Conservation (phyloP, 1,140 invertebrate species). For the Psilanteris sp. region DNA sequence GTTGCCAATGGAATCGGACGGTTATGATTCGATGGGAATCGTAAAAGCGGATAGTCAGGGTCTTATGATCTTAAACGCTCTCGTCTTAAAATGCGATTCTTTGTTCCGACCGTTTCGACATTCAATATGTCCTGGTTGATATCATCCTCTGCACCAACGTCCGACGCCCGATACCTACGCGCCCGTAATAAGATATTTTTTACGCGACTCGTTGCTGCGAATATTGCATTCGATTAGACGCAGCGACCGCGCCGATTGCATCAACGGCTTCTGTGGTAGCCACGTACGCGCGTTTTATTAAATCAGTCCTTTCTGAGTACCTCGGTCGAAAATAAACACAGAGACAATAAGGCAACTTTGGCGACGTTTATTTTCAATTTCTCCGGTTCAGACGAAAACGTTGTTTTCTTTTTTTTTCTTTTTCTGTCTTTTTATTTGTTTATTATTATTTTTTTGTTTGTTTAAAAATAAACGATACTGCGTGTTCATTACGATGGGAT, state of each 20-base stretch:
- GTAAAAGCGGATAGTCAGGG: no score
- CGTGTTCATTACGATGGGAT: no score
- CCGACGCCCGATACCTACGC: conserved; percentile 58
- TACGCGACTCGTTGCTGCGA: conserved; percentile 47
- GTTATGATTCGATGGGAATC: no score
- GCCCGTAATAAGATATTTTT: conserved; percentile 60
- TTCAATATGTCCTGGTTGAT: conserved; percentile 44
- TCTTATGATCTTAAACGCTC: no score
- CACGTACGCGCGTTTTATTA: conserved; percentile 26
- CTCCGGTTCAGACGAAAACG: no score
- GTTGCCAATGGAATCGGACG: no score
- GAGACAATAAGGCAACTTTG: no score
- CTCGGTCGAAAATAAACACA: conserved; percentile 3
- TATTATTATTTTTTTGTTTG: no score
- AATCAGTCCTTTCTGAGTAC: conserved; percentile 14
- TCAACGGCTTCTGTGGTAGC: conserved; percentile 49
- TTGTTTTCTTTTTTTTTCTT: no score
- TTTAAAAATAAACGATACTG: no score
- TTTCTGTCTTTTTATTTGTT: no score
- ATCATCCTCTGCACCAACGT: conserved; percentile 63
- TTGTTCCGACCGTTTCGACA: conserved; percentile 49
- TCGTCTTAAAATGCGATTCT: conserved; percentile 37
- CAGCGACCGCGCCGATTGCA: conserved; percentile 56
- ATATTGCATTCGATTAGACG: conserved; percentile 63
- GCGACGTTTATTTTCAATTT: no score